Conservation (phyloP, 92 coral and sea anemone genomes). For the Blastomussa wellsi region DNA sequence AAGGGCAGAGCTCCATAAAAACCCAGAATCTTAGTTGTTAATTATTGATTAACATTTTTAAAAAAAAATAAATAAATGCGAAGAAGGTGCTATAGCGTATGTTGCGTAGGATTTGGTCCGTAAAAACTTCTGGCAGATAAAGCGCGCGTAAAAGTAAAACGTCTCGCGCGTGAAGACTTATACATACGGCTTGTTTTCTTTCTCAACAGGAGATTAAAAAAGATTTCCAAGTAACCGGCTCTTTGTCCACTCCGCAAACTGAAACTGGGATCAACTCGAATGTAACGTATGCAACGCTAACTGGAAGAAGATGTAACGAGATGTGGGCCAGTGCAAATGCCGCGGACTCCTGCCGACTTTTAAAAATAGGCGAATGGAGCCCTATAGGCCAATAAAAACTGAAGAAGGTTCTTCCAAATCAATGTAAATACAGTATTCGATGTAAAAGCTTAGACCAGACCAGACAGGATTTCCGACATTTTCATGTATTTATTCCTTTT, state of each 20-base stretch:
- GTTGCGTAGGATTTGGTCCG: too few species aligned
- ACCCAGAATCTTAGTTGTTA: too few species aligned
- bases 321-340: background rate
- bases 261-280: background rate
- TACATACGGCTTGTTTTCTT: background rate
- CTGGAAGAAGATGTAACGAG: conserved; percentile 21
- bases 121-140: too few species aligned
- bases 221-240: background rate
- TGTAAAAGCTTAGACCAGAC: background rate
- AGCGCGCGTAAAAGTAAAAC: background rate
- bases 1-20: too few species aligned
- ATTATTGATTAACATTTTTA: background rate
- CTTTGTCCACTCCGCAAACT: conserved; percentile 8
- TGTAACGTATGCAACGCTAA: conserved; percentile 6
- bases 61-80: too few species aligned
- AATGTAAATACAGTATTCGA: conserved; percentile 4
- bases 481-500: conserved; percentile 11
- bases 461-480: background rate
- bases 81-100: too few species aligned
- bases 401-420: background rate
- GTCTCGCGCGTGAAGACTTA: background rate
- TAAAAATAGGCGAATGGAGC: background rate
- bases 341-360: background rate
- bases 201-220: conserved; percentile 2
- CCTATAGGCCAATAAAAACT: background rate